phyloP scores from a whole-genome alignment of 1,140 invertebrate genomes.

The Scaptomyza hsui region DNA sequence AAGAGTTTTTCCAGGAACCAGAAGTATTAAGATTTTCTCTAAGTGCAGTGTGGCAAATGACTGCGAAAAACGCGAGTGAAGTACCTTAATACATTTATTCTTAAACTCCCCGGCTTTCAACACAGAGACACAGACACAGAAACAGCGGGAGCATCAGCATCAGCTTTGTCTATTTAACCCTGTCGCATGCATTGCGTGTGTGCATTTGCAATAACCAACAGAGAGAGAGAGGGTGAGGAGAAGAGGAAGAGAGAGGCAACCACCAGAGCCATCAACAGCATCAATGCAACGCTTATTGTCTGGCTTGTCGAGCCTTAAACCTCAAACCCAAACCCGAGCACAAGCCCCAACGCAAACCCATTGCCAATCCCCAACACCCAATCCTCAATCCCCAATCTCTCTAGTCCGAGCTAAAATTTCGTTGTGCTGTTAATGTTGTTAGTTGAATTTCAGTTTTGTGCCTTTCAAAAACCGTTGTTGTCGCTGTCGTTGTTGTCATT shows the following conservation, averaged over 20 bases:
- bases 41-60: too few relatives aligned
- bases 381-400: background rate
- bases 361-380: conserved; percentile 15
- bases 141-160: conserved; percentile 8
- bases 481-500: conserved; percentile 24
- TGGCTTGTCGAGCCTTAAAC: conserved; percentile 46
- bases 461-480: conserved; percentile 57
- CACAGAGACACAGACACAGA: background rate
- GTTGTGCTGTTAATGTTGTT: conserved; percentile 79
- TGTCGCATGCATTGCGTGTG: conserved; percentile 48
- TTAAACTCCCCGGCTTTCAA: background rate
- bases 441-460: conserved; percentile 81
- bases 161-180: conserved; percentile 64
- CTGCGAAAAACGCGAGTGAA: conserved; percentile 62
- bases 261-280: conserved; percentile 17
- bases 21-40: too few relatives aligned
- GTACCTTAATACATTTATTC: conserved; percentile 63
- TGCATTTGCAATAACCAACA: conserved; percentile 72
- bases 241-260: background rate
- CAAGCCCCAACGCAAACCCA: background rate
- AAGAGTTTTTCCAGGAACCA: too few relatives aligned
- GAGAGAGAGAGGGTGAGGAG: conserved; percentile 7
- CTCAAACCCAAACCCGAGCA: conserved; percentile 1
- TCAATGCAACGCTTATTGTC: conserved; percentile 68
- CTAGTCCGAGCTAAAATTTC: conserved; percentile 56